A percentile compares a stretch with the other conserved stretches of the same genome.
phyloP scores from a whole-genome alignment of 2,888 invertebrate genomes.

The Eupithecia inturbata region DNA sequence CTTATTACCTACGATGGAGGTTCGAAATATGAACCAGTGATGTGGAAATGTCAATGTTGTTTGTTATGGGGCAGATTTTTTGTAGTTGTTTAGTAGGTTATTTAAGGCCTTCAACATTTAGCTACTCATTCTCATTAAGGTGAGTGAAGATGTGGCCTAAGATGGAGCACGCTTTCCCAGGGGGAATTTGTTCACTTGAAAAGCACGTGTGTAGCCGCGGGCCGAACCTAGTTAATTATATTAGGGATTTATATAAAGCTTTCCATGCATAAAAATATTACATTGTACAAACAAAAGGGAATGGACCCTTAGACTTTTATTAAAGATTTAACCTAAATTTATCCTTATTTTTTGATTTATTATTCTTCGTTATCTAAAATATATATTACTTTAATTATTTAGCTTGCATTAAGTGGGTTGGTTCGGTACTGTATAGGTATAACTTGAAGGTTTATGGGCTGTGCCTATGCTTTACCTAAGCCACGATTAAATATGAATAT shows the following conservation, averaged over 20 bases:
- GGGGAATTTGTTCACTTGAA: too few relatives aligned
- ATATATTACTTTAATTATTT: background rate
- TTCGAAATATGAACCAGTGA: constrained; percentile 10
- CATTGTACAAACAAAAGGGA: too few relatives aligned
- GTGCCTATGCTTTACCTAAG: background rate
- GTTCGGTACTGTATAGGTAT: background rate
- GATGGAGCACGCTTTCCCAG: too few relatives aligned
- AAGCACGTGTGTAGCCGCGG: too few relatives aligned
- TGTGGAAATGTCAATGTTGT: constrained; percentile 13
- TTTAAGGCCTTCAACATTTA: background rate
- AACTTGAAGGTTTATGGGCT: too few relatives aligned
- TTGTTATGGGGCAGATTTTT: background rate
- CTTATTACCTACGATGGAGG: background rate
- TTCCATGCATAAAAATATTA: too few relatives aligned
- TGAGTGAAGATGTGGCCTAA: background rate
- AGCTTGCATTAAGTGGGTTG: background rate
- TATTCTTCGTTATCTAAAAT: background rate
- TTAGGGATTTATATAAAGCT: too few relatives aligned
- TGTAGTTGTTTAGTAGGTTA: background rate
- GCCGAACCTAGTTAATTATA: too few relatives aligned
- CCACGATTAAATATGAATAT: background rate
- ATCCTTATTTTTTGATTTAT: background rate
- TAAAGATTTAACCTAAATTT: too few relatives aligned
- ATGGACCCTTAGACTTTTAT: too few relatives aligned
- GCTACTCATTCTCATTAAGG: background rate